These are phyloP conservation scores for Ascidia mentula DNA, from an alignment of 23 tunicate genomes.

Conservation along the genomic window DNA sequence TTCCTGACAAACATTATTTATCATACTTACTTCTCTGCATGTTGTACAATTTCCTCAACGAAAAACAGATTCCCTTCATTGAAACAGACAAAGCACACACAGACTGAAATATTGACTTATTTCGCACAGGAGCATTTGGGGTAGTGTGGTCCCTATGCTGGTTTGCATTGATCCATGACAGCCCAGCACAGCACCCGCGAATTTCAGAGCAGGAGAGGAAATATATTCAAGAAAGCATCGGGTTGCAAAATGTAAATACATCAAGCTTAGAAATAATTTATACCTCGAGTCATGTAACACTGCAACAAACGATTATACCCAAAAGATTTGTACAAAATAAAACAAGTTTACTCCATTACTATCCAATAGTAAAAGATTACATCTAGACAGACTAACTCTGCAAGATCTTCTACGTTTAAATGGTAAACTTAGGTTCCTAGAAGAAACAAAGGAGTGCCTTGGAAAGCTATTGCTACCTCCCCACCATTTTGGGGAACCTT, in stretches of 20 bases:
- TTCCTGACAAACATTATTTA: not conserved
- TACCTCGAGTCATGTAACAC: too few relatives aligned
- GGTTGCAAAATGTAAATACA: constrained; percentile 19
- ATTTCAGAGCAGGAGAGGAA: constrained; percentile 49
- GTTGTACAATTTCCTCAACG: too few relatives aligned
- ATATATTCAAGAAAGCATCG: constrained; percentile 51
- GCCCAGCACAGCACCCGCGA: constrained; percentile 66
- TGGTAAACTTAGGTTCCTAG: too few relatives aligned
- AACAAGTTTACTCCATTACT: not conserved
- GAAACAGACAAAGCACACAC: not conserved
- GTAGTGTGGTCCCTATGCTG: constrained; percentile 76
- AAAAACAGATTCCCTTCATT: too few relatives aligned
- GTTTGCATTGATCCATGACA: constrained; percentile 57
- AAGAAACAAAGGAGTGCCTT: too few relatives aligned
- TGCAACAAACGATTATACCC: too few relatives aligned
- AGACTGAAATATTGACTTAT: not conserved
- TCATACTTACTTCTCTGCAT: too few relatives aligned
- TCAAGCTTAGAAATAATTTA: too few relatives aligned
- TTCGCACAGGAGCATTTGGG: constrained; percentile 48
- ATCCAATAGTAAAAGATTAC: not conserved
- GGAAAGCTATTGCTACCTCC: not conserved
- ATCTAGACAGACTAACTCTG: not conserved
- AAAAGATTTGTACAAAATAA: too few relatives aligned
- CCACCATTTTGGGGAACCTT: not conserved
- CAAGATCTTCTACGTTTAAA: too few relatives aligned